Conservation (phyloP, 2,797 vertebrate genomes). For the Sciurus vulgaris region DNA sequence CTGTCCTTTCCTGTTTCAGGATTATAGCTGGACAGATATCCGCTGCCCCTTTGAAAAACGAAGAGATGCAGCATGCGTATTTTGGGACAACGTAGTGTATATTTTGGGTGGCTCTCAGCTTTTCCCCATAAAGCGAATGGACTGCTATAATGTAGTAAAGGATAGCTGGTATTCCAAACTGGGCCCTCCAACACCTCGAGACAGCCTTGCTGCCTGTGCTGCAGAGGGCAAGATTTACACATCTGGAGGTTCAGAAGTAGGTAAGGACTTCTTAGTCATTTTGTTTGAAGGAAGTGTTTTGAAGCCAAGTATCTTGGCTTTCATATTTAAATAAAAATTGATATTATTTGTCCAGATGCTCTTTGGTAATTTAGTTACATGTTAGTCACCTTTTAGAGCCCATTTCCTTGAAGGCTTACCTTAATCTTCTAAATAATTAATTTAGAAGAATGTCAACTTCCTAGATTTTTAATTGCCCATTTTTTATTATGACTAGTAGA, state of each 20-base stretch:
- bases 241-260: slow-evolving; percentile 98
- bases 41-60: slow-evolving; percentile 99
- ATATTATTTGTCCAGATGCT: slow-evolving; percentile 3
- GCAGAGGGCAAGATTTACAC: slow-evolving; percentile 98
- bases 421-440: slow-evolving; percentile 42
- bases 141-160: slow-evolving; percentile 99
- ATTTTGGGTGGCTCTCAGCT: slow-evolving; percentile 99
- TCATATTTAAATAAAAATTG: slow-evolving; percentile 50
- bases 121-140: slow-evolving; percentile 99
- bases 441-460: neutral
- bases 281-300: slow-evolving; percentile 24
- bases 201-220: slow-evolving; percentile 97
- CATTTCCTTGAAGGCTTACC: slow-evolving; percentile 43
- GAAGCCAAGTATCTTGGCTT: slow-evolving; percentile 11
- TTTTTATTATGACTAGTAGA: slow-evolving; percentile 24
- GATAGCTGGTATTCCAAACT: slow-evolving; percentile 99
- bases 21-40: slow-evolving; percentile 98
- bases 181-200: slow-evolving; percentile 96
- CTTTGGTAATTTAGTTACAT: slow-evolving; percentile 39
- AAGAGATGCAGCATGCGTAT: slow-evolving; percentile 96
- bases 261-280: slow-evolving; percentile 87
- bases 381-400: slow-evolving; percentile 66
- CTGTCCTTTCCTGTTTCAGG: slow-evolving; percentile 89
- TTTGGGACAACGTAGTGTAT: slow-evolving; percentile 99
- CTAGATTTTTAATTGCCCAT: neutral